Evolutionary conservation across 2,888 invertebrate genomes (phyloP).

Genomic region (Formica aserva): DNA sequence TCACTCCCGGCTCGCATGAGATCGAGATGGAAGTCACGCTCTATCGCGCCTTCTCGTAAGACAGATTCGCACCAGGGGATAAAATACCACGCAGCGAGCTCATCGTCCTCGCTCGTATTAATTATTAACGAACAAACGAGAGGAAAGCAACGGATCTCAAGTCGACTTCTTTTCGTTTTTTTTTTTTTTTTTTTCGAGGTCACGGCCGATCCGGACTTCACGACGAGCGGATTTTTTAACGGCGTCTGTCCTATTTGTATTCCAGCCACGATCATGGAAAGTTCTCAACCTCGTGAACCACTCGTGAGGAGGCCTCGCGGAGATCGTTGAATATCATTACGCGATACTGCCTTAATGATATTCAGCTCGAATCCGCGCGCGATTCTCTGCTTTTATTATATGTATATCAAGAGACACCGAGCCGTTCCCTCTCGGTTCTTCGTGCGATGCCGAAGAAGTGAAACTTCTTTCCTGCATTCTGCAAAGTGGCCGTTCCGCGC

Average conservation of each 20-base stretch:
- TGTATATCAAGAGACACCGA: constrained; percentile 2
- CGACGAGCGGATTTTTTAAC: constrained; percentile 18
- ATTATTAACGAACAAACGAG: constrained; percentile 28
- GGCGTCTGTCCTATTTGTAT: constrained; percentile 7
- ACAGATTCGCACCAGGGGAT: constrained; percentile 22
- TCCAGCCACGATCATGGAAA: constrained; percentile 41
- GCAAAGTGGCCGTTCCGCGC: constrained; percentile 30
- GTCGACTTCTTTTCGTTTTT: not conserved
- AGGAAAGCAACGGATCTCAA: constrained; percentile 9
- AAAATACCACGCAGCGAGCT: constrained; percentile 12
- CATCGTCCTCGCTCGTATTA: constrained; percentile 35
- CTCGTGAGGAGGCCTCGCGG: not conserved
- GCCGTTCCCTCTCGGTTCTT: not conserved
- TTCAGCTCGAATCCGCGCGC: not conserved
- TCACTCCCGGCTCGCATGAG: constrained; percentile 40
- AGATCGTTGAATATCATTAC: constrained; percentile 47
- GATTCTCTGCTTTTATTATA: constrained; percentile 29
- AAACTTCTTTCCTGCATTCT: constrained; percentile 41
- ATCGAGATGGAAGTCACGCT: constrained; percentile 45
- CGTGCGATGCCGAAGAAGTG: constrained; percentile 22
- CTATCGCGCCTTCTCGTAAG: constrained; percentile 11
- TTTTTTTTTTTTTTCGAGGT: constrained; percentile 37
- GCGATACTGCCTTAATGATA: constrained; percentile 35
- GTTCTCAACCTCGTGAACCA: constrained; percentile 46
- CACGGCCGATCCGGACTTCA: constrained; percentile 31